Evolutionary conservation across 2,797 vertebrate species (phyloP).

Genomic region (Parauchenoglanis ngamensis): DNA sequence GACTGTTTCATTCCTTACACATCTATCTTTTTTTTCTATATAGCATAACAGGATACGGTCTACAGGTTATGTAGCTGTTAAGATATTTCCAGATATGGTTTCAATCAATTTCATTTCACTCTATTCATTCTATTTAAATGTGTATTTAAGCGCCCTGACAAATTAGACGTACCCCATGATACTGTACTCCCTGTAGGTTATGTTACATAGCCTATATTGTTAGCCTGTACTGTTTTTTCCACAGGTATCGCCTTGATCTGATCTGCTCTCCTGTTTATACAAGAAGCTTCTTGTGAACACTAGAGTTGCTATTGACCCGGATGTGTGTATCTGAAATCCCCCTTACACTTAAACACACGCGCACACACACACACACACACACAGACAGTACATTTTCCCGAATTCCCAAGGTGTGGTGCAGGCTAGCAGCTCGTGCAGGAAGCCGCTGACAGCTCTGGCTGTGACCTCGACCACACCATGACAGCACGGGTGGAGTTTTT

Average conservation of each 20-base stretch:
- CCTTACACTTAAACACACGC: not conserved
- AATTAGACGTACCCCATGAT: not conserved
- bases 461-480: slow-evolving; percentile 70
- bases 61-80: not conserved
- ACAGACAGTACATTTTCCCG: not conserved
- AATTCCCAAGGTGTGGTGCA: slow-evolving; percentile 66
- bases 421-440: slow-evolving; percentile 64
- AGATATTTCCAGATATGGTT: not conserved
- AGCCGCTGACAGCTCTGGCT: slow-evolving; percentile 70
- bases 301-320: slow-evolving; percentile 46
- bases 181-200: not conserved
- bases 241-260: not conserved
- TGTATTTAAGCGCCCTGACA: no score
- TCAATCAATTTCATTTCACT: no score
- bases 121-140: no score
- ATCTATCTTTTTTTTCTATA: not conserved
- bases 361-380: slow-evolving; percentile 5
- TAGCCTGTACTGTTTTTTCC: not conserved
- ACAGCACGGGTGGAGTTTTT: slow-evolving; percentile 22
- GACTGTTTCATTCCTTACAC: not conserved
- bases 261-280: slow-evolving; percentile 28
- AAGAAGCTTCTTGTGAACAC: slow-evolving; percentile 25
- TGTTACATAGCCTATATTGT: not conserved
- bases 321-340: slow-evolving; percentile 37
- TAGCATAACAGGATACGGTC: not conserved